Evolutionary conservation across 2,113 vertebrate genomes (phyloP).

Genomic region (Callionymus lyra): DNA sequence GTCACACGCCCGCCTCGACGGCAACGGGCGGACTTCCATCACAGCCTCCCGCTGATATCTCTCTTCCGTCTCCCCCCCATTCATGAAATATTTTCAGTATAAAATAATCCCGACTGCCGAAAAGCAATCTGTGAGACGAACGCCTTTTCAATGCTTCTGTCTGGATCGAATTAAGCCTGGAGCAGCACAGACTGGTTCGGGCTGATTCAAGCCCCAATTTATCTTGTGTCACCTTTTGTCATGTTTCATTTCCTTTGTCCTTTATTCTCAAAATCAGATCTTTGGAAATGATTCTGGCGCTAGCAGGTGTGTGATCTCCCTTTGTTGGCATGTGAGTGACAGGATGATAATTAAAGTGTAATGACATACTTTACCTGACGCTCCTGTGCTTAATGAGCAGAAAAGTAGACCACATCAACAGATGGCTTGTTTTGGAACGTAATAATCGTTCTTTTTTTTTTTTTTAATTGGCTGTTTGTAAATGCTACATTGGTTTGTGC

Average conservation of each 20-base stretch:
- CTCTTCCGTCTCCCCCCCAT: background rate
- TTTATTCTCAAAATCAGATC: constrained; percentile 10
- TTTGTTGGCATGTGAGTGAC: constrained; percentile 16
- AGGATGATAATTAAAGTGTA: constrained; percentile 35
- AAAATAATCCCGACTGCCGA: constrained; percentile 13
- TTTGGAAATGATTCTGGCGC: constrained; percentile 22
- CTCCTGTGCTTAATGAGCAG: constrained; percentile 35
- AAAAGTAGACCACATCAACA: constrained; percentile 15
- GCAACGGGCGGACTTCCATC: constrained; percentile 1
- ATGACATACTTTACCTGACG: constrained; percentile 32
- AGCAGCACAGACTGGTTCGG: constrained; percentile 8
- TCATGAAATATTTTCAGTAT: constrained; percentile 5
- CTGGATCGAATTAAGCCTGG: constrained; percentile 5
- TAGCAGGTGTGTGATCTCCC: constrained; percentile 17
- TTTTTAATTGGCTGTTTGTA: constrained; percentile 20
- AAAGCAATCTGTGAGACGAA: constrained; percentile 1
- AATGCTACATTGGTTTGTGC: background rate
- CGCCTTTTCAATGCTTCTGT: constrained; percentile 5
- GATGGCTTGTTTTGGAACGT: constrained; percentile 24
- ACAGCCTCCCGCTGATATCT: constrained; percentile 5
- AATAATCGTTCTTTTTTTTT: constrained; percentile 6
- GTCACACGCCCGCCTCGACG: constrained; percentile 18
- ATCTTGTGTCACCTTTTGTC: constrained; percentile 16
- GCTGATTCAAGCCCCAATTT: constrained; percentile 16
- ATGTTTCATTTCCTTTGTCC: constrained; percentile 24